phyloP scores from a whole-genome alignment of 2,888 invertebrate species.

The Gandaritis pyraliata region DNA sequence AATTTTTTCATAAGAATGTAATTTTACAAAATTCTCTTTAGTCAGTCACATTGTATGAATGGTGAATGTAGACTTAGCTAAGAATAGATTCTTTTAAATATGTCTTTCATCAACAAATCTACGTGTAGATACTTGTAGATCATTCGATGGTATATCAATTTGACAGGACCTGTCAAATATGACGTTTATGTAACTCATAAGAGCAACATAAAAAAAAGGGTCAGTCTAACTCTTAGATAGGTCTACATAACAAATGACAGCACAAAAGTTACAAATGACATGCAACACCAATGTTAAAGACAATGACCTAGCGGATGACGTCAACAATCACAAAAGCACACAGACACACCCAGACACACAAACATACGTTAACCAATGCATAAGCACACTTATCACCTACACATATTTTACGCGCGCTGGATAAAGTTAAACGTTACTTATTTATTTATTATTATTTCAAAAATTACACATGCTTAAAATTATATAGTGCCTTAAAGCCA shows the following conservation, averaged over 20 bases:
- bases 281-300: constrained; percentile 21
- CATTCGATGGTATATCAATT: no score
- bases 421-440: neutral
- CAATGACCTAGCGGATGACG: constrained; percentile 10
- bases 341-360: constrained; percentile 13
- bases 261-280: constrained; percentile 9
- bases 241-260: no score
- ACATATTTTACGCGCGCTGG: constrained; percentile 2
- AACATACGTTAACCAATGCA: constrained; percentile 3
- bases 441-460: neutral
- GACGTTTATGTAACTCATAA: no score
- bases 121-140: no score
- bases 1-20: no score
- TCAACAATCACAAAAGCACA: constrained; percentile 18
- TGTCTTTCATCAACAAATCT: no score
- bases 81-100: no score
- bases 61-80: neutral
- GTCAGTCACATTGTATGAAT: neutral
- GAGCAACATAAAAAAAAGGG: no score
- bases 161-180: no score
- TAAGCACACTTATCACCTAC: constrained; percentile 9
- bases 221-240: no score
- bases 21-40: neutral
- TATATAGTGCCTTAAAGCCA: no score
- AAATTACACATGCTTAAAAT: neutral